Evolutionary conservation across 1,140 invertebrate species (phyloP).

Genomic region (Pogonognathellus flavescens): DNA sequence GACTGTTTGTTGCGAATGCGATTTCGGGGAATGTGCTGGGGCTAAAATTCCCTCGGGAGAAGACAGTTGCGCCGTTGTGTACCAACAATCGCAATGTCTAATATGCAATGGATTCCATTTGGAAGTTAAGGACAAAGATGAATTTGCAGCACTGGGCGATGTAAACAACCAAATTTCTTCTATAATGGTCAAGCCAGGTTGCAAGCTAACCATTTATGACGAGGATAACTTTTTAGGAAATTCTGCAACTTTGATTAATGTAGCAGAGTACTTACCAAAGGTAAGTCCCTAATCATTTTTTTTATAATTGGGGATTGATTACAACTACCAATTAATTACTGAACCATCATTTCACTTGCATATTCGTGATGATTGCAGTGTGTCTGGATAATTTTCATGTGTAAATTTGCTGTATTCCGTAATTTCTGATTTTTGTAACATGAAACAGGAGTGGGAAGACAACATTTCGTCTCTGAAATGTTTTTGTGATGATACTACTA

Average conservation of each 20-base stretch:
- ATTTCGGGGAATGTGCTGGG: not conserved
- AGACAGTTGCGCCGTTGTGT: slow-evolving; percentile 50
- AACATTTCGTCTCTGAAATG: slow-evolving; percentile 22
- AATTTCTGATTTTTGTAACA: not conserved
- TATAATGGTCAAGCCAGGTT: slow-evolving; percentile 49
- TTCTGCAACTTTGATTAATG: slow-evolving; percentile 5
- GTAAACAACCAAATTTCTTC: slow-evolving; percentile 56
- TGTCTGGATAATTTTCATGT: too few relatives aligned
- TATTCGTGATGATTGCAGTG: too few relatives aligned
- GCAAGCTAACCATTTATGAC: slow-evolving; percentile 50
- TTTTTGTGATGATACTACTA: not conserved
- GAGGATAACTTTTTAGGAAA: slow-evolving; percentile 11
- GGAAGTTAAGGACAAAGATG: slow-evolving; percentile 51
- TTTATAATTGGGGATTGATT: too few relatives aligned
- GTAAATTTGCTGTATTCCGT: not conserved
- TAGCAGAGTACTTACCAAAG: not conserved
- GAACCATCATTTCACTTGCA: too few relatives aligned
- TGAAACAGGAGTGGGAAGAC: not conserved
- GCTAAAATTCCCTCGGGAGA: slow-evolving; percentile 2
- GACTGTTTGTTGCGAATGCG: slow-evolving; percentile 43
- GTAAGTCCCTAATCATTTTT: not conserved
- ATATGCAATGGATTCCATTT: not conserved
- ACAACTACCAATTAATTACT: too few relatives aligned
- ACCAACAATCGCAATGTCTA: slow-evolving; percentile 1
- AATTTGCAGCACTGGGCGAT: slow-evolving; percentile 16